Base-by-base conservation (phyloP, 2,888 invertebrate species). In the Himalopsyche tibetana region DNA sequence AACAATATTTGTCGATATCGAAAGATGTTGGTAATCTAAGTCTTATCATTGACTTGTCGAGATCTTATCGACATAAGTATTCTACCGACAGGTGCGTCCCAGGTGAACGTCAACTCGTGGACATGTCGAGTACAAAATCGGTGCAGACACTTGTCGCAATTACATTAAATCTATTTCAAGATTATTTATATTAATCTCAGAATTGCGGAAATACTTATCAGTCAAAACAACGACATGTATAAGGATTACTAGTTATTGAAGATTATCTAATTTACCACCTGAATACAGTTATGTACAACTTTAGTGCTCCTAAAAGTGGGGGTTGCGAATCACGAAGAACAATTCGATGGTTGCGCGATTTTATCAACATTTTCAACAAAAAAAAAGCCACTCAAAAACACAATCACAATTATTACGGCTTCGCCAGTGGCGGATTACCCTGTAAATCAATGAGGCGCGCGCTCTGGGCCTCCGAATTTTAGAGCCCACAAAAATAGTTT, bases 81-180 rank as follows among this genome's bases (percentile, higher is more conserved):
- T 56, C 83, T 74, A 86, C 81, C 82, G 84, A 85, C 87, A 87
- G 87, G 87, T 87, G 87, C 80, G 85, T 80, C 80, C 36, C 17
- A 69, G 28, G 82, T 82, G 79, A 56, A 83, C 81, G 40, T 84
- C 80, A 38, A 79, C 79, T 40, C 42, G 55, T 56, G 40, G 84
- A 55, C 80, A 45, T 55, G 80, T 83, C 42, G n/a, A 36, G 84
- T 86, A 55, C 85, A 51, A 83, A 63, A 83, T 83, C 45, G 55
- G 87, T 87, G 87, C 87, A 83, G 85, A 87, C 87, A 87, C 87
- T 87, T 87, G 87, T 63, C 63, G 63, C 63, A 8, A 28, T 63
- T 28, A 28, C 11, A 19, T 5, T 19, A 4, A 19, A 63, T 63
- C 63, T 28, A 63, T 63, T 63, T 63, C 19, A 63, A 63, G 19